Percentiles rank a stretch among this genome's conserved stretches.
Evolutionary conservation across 35 echinoderm and acorn worm species (phyloP).

Genomic region (Ophiothrix spiculata): DNA sequence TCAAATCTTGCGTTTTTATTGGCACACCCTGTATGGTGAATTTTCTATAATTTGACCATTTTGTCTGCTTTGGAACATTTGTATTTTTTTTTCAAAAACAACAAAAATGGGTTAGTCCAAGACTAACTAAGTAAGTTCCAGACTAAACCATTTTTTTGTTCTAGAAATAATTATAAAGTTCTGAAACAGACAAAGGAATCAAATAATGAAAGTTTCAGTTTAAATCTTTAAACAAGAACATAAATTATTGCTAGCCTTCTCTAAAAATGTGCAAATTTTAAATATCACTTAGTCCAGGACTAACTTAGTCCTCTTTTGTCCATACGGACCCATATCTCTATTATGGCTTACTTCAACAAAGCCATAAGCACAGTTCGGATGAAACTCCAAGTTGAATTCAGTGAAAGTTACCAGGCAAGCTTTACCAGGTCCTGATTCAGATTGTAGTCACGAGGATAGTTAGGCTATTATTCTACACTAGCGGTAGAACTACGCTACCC

Average conservation of each 20-base stretch:
- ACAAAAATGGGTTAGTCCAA: too few species aligned
- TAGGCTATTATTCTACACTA: background rate
- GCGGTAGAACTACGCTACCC: too few species aligned
- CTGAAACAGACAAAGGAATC: background rate
- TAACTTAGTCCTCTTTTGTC: background rate
- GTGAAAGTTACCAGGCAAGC: conserved; percentile 20
- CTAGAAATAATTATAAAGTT: background rate
- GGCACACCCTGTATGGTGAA: too few species aligned
- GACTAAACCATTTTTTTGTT: too few species aligned
- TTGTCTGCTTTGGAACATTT: too few species aligned
- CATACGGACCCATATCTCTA: too few species aligned
- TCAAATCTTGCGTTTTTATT: too few species aligned
- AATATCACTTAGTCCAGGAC: background rate
- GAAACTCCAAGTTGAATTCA: conserved; percentile 24
- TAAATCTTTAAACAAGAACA: background rate
- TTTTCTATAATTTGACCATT: too few species aligned
- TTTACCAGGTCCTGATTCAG: background rate
- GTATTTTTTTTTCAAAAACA: too few species aligned
- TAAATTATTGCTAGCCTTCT: background rate
- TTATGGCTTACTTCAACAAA: conserved; percentile 48
- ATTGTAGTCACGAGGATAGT: too few species aligned
- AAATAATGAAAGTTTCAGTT: background rate
- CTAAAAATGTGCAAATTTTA: background rate
- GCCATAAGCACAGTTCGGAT: conserved; percentile 21
- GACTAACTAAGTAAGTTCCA: too few species aligned